Conservation (phyloP, 2,888 invertebrate species). For the Druceiella hillmani region DNA sequence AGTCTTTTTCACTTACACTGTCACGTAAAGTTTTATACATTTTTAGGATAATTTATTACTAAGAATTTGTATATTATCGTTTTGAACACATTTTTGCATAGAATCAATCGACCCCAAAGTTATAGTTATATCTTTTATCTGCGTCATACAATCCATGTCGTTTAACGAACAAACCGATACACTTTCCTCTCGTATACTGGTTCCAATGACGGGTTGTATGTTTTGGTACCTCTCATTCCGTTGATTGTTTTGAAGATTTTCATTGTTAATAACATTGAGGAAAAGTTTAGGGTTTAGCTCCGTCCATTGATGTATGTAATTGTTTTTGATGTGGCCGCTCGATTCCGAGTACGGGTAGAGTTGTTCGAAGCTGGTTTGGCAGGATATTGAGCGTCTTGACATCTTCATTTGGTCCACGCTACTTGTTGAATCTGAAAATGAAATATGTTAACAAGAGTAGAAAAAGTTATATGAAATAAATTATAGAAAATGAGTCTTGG, state of each 20-base stretch:
- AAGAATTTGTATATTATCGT: too few relatives aligned
- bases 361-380: constrained; percentile 37
- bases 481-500: too few relatives aligned
- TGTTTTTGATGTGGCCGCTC: neutral
- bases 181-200: constrained; percentile 19
- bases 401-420: constrained; percentile 18
- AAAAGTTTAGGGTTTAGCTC: constrained; percentile 25
- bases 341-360: constrained; percentile 19
- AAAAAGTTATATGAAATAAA: too few relatives aligned
- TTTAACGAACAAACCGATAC: constrained; percentile 22
- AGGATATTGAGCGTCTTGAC: constrained; percentile 34
- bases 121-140: constrained; percentile 39
- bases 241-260: too few relatives aligned
- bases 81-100: too few relatives aligned
- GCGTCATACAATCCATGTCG: constrained; percentile 33
- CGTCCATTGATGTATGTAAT: constrained; percentile 18
- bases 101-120: constrained; percentile 22
- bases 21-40: too few relatives aligned
- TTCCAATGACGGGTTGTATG: neutral
- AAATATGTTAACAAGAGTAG: too few relatives aligned
- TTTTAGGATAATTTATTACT: too few relatives aligned
- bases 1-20: too few relatives aligned
- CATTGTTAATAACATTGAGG: constrained; percentile 14
- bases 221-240: neutral
- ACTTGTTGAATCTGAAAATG: constrained; percentile 4